These are phyloP conservation scores for Imbricaverruca yamaguchii DNA, from an alignment of 2,888 invertebrate species.

Conservation along the genomic window DNA sequence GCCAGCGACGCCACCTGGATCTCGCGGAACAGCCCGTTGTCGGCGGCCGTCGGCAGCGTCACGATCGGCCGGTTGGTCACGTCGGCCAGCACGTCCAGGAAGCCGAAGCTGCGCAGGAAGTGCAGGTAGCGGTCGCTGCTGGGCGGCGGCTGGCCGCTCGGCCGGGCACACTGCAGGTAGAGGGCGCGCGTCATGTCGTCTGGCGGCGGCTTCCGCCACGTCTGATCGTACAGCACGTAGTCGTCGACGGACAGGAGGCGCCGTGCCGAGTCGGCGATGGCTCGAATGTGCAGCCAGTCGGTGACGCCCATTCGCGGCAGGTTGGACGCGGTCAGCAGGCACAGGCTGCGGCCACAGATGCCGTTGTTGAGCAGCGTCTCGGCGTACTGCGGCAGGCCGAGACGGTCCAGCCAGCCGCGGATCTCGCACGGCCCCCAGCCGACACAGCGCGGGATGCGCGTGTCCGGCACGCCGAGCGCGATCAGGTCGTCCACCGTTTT, in stretches of 20 bases:
- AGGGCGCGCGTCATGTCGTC: constrained; percentile 10
- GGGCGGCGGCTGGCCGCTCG: neutral
- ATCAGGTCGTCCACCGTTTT: constrained; percentile 17
- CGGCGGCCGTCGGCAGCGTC: neutral
- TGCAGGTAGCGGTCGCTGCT: neutral
- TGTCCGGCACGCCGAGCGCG: neutral
- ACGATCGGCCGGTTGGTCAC: constrained; percentile 6
- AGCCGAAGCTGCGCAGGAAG: neutral
- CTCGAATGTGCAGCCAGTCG: constrained; percentile 17
- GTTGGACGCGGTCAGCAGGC: constrained; percentile 15
- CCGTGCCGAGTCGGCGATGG: neutral
- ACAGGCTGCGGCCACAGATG: neutral
- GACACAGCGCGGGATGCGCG: constrained; percentile 12
- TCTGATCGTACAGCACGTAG: neutral
- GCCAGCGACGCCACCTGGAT: neutral
- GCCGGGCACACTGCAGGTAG: constrained; percentile 16
- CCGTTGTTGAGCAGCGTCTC: constrained; percentile 1
- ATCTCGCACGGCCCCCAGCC: constrained; percentile 13
- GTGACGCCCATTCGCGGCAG: constrained; percentile 17
- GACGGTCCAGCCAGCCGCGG: constrained; percentile 1
- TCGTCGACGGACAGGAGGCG: neutral
- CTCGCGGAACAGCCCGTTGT: neutral
- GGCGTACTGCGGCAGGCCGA: constrained; percentile 14
- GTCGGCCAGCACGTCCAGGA: constrained; percentile 19
- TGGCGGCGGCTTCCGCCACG: neutral